phyloP scores from a whole-genome alignment of 2,113 vertebrate genomes.

The Cheirogaleus medius region DNA sequence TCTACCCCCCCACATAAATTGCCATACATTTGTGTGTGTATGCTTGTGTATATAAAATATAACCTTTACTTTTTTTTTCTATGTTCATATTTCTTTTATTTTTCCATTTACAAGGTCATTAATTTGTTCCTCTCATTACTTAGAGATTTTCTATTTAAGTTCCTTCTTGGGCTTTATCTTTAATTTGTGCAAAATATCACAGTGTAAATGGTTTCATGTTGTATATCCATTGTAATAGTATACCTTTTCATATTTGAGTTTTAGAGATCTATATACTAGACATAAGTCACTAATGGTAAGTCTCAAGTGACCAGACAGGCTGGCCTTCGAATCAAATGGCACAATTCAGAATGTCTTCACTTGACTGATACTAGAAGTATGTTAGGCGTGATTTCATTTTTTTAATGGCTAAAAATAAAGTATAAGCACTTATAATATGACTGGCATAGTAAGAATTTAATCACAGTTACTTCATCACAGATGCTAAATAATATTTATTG shows the following conservation, averaged over 20 bases:
- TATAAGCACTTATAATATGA: not conserved
- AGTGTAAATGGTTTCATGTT: not conserved
- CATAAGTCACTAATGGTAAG: not conserved
- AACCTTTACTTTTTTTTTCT: not conserved
- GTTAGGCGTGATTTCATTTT: not conserved
- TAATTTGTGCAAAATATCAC: not conserved
- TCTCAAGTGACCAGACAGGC: not conserved
- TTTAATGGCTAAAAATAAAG: not conserved
- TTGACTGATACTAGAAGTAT: not conserved
- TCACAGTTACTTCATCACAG: not conserved
- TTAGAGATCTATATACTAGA: not conserved
- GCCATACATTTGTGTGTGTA: not conserved
- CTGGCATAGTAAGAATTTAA: not conserved
- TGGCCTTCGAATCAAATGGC: not conserved
- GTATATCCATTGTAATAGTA: not conserved
- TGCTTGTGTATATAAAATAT: not conserved
- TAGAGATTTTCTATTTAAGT: not conserved
- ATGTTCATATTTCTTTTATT: not conserved
- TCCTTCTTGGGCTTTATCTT: not conserved
- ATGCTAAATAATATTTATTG: not conserved
- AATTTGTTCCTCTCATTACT: not conserved
- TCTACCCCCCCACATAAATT: not conserved
- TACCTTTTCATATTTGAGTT: not conserved
- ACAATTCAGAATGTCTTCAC: not conserved
- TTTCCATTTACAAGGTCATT: not conserved